A percentile compares a stretch with the other conserved stretches of the same genome.
Conservation (phyloP, 1,140 invertebrate species). For the Myzus persicae region DNA sequence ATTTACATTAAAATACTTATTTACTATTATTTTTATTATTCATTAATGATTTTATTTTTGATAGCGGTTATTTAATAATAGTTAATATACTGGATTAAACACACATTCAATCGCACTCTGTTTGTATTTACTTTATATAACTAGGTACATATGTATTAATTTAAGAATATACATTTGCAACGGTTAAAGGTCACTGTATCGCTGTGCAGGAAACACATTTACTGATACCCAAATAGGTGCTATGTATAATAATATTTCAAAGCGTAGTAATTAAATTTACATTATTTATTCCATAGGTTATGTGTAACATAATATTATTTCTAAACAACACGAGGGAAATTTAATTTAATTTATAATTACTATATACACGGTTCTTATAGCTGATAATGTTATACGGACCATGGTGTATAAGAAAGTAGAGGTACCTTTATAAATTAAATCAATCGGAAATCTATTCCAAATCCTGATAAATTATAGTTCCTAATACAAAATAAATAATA, state of each 20-base stretch:
- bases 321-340: neutral
- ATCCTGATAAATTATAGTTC: neutral
- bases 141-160: neutral
- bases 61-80: neutral
- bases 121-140: neutral
- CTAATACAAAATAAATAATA: conserved; percentile 8
- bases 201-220: neutral
- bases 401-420: neutral
- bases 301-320: neutral
- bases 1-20: neutral
- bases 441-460: neutral
- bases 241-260: neutral
- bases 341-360: neutral
- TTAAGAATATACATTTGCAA: neutral
- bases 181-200: neutral
- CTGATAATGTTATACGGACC: neutral
- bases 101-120: neutral
- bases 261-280: neutral
- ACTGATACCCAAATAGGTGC: neutral
- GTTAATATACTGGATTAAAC: neutral
- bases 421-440: neutral
- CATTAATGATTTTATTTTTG: neutral
- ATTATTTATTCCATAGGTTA: neutral
- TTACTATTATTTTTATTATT: neutral
- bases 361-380: neutral